Base-by-base conservation (phyloP, 1,140 invertebrate species). In the Calephelis nemesis region DNA sequence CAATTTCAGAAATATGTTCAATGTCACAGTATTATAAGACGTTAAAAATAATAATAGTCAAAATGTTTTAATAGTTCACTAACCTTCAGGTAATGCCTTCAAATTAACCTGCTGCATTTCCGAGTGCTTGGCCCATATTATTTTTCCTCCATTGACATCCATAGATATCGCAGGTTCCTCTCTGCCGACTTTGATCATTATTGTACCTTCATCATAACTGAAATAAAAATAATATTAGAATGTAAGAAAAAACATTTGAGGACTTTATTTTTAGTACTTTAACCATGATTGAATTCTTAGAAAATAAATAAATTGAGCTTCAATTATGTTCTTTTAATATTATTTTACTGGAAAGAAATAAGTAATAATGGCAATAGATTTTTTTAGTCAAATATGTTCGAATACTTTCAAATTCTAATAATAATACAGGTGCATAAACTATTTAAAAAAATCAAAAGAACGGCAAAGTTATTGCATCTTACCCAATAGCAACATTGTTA, bases 161-260 rank as follows among this genome's bases (percentile, higher is more conserved):
- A 99, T 99, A 0, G 98, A 99, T 78, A 99, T 98, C 0, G 98
- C 98, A 3, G 99, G 99, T 83, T 99, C 99, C 86, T 99, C 99
- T 47, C 98, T 93, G 7, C 99, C 99, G 10, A 99, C 95, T 91
- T 98, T 99, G 3, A 99, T 96, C 90, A 99, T 97, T 68, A 99
- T 98, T 73, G 98, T 99, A 12, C 99, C 99, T 89, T 99, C 98
- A 88, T 99, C 99, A 85, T 99, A 99, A 45, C 94, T 93, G 72
- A 60, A 74, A 68, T 73, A 48, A 39, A 65, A 50, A 9, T 5
- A 72, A 63, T 60, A 69, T 62, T 9, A 66, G 12, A 62, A 10
- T 47, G 12, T 8, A n/a, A 12, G 2, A 60, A 13, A 40, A 30
- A 30, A 30, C 30, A 30, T 30, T 30, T 30, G 0, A 30, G 3